A percentile compares a stretch with the other conserved stretches of the same genome.
These are phyloP conservation scores for Macropis europaea DNA, from an alignment of 2,888 invertebrate species.

Conservation along the genomic window DNA sequence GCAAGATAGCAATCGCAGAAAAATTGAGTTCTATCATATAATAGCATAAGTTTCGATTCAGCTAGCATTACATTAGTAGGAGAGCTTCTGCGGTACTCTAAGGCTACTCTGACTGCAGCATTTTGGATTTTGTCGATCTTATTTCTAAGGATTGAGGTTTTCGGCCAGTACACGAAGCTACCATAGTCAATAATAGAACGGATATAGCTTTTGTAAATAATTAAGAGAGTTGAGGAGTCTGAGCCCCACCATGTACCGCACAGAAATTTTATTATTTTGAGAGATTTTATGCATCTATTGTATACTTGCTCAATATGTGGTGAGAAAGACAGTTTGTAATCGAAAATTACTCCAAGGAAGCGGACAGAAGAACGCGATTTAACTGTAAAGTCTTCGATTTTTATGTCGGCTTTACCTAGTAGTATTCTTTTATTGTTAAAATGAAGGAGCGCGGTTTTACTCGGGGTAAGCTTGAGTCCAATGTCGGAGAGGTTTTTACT, in stretches of 20 bases:
- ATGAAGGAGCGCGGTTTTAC: not conserved
- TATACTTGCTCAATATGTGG: not conserved
- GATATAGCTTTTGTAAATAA: not conserved
- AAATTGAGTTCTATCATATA: too few species aligned
- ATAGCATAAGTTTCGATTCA: too few species aligned
- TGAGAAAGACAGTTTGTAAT: not conserved
- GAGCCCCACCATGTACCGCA: not conserved
- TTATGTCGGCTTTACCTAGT: not conserved
- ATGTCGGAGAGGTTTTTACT: not conserved
- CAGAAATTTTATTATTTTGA: not conserved
- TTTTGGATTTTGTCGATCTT: not conserved
- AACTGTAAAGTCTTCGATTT: not conserved
- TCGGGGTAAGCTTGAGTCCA: not conserved
- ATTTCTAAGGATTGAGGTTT: not conserved
- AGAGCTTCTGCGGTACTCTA: not conserved
- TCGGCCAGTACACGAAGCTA: not conserved
- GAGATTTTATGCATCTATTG: not conserved
- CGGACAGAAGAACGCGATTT: not conserved
- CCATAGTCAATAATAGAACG: not conserved
- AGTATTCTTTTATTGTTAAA: not conserved
- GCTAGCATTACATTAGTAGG: too few species aligned
- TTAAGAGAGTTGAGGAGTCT: not conserved
- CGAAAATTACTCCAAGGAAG: not conserved
- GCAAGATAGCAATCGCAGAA: too few species aligned
- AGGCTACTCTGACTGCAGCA: not conserved